These are phyloP conservation scores for Gasterosteus nipponicus DNA, from an alignment of 2,113 vertebrate species.

Conservation along the genomic window DNA sequence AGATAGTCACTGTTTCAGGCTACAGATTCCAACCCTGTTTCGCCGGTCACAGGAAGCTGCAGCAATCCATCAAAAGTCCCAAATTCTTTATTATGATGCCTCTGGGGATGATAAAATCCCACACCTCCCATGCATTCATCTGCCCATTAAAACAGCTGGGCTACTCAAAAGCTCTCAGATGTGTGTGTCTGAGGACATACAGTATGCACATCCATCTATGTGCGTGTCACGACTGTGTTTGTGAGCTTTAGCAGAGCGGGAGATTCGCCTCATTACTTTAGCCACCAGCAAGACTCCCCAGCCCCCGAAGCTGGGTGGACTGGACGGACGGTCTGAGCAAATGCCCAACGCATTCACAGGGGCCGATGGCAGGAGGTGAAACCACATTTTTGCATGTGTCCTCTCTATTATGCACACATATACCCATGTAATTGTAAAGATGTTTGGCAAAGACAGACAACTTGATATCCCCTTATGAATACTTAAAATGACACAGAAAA, in stretches of 20 bases:
- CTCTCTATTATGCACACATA: constrained; percentile 12
- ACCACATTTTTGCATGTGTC: constrained; percentile 16
- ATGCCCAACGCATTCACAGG: constrained; percentile 60
- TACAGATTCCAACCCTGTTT: constrained; percentile 39
- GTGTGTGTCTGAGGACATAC: constrained; percentile 12
- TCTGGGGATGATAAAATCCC: constrained; percentile 62
- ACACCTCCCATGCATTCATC: constrained; percentile 56
- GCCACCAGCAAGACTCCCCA: constrained; percentile 56
- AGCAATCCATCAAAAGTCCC: constrained; percentile 69
- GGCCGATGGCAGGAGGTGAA: constrained; percentile 46
- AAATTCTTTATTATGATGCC: constrained; percentile 56
- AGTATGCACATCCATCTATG: constrained; percentile 28
- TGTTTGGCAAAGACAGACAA: constrained; percentile 7
- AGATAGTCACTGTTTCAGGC: constrained; percentile 55
- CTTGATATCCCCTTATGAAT: constrained; percentile 6
- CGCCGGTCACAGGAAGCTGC: constrained; percentile 66
- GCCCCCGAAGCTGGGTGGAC: constrained; percentile 25
- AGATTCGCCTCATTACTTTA: constrained; percentile 72
- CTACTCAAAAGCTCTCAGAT: constrained; percentile 48
- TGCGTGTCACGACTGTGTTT: constrained; percentile 62
- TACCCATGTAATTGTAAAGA: constrained; percentile 4
- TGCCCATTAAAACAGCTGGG: constrained; percentile 52
- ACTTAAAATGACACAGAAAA: constrained; percentile 21
- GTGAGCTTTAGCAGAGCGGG: constrained; percentile 50
- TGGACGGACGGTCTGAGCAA: constrained; percentile 51